Evolutionary conservation across 2,113 vertebrate genomes (phyloP).

Genomic region (Fulica atra): DNA sequence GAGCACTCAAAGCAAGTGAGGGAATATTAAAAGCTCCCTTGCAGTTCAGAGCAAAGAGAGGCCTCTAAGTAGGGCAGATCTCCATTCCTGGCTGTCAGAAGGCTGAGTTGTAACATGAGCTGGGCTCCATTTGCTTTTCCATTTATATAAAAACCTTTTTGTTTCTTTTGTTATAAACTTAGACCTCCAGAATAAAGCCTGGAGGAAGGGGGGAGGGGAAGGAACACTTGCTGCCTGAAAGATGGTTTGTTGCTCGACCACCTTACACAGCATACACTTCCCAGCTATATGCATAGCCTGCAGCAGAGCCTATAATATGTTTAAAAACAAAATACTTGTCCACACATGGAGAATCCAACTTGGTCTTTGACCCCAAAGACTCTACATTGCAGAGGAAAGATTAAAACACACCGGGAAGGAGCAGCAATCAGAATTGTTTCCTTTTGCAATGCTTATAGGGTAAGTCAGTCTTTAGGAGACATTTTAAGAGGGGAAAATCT

Average conservation of each 20-base stretch:
- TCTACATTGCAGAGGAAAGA: background rate
- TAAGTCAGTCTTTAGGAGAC: background rate
- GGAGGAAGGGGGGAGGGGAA: conserved; percentile 22
- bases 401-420: background rate
- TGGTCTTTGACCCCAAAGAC: background rate
- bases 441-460: background rate
- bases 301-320: background rate
- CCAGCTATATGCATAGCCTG: background rate
- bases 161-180: conserved; percentile 71
- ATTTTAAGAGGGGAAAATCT: background rate
- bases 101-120: conserved; percentile 68
- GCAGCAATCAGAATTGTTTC: background rate
- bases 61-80: conserved; percentile 62
- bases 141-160: conserved; percentile 71
- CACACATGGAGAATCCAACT: background rate
- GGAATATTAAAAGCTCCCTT: conserved; percentile 41
- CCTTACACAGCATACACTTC: background rate
- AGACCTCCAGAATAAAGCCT: conserved; percentile 62
- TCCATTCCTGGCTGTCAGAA: conserved; percentile 60
- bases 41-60: conserved; percentile 46
- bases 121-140: conserved; percentile 63
- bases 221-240: conserved; percentile 34
- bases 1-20: conserved; percentile 37
- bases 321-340: background rate
- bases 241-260: conserved; percentile 15